phyloP scores from a whole-genome alignment of 2,888 invertebrate species.

The Caenorhabditis doughertyi region DNA sequence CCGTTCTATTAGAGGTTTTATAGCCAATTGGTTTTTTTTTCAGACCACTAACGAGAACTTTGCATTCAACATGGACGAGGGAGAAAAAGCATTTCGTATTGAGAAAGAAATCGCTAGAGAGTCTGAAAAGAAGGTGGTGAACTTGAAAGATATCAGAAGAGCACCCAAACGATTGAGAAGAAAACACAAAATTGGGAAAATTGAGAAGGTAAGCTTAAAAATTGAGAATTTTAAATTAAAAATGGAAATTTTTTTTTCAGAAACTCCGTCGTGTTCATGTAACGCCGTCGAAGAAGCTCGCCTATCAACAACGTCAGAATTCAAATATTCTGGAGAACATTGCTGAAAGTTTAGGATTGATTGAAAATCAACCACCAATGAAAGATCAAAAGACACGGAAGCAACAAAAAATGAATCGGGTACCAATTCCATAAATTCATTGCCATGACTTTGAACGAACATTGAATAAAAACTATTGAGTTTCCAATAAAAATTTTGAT shows the following conservation, averaged over 20 bases:
- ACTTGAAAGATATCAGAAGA: conserved; percentile 20
- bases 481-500: too few relatives aligned
- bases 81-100: conserved; percentile 38
- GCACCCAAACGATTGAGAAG: conserved; percentile 28
- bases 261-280: conserved; percentile 52
- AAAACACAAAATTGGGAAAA: conserved; percentile 25
- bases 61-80: conserved; percentile 38
- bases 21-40: too few relatives aligned
- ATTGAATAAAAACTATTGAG: too few relatives aligned
- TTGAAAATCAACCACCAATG: conserved; percentile 40
- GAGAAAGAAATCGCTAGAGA: conserved; percentile 62
- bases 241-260: too few relatives aligned
- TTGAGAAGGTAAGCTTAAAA: conserved; percentile 44
- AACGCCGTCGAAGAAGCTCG: conserved; percentile 33
- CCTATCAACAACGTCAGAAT: conserved; percentile 42
- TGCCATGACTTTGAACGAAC: too few relatives aligned
- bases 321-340: conserved; percentile 59
- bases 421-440: conserved; percentile 52
- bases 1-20: too few relatives aligned
- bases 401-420: conserved; percentile 39
- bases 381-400: not conserved
- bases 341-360: conserved; percentile 49
- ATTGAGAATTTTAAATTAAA: too few relatives aligned
- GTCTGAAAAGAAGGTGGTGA: conserved; percentile 55
- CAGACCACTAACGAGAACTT: conserved; percentile 47